A percentile compares a stretch with the other conserved stretches of the same genome.
These are phyloP conservation scores for Premnoplex brunnescens DNA, from an alignment of 2,797 vertebrate species.

Conservation along the genomic window DNA sequence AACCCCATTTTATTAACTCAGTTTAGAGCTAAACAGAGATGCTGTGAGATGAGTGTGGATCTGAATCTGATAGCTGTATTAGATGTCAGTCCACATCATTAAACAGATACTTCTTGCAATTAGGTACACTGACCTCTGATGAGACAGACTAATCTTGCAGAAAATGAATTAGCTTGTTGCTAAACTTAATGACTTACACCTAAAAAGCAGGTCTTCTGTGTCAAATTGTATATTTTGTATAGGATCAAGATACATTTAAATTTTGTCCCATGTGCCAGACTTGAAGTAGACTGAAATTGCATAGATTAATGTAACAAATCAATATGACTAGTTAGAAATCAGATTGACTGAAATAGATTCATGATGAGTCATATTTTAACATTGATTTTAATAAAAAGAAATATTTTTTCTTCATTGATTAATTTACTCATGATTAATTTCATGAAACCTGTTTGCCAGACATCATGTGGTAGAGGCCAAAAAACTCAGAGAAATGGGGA, in stretches of 20 bases:
- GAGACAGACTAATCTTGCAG: neutral
- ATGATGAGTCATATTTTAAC: neutral
- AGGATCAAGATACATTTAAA: neutral
- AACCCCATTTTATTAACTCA: neutral
- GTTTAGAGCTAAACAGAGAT: neutral
- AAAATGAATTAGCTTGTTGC: neutral
- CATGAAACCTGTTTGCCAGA: neutral
- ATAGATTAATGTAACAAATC: neutral
- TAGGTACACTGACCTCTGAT: neutral
- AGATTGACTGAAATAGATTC: neutral
- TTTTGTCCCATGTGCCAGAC: neutral
- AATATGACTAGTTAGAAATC: neutral
- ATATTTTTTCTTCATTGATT: neutral
- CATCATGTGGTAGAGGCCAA: neutral
- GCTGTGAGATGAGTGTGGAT: neutral
- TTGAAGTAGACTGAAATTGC: neutral
- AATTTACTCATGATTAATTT: neutral
- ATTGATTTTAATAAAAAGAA: neutral
- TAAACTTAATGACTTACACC: neutral
- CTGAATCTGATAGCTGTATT: neutral
- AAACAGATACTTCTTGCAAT: neutral
- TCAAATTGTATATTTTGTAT: neutral
- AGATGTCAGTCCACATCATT: neutral
- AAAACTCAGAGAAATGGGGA: neutral
- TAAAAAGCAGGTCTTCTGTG: neutral